Evolutionary conservation across 2,888 invertebrate species (phyloP).

Genomic region (Lepas anatifera): DNA sequence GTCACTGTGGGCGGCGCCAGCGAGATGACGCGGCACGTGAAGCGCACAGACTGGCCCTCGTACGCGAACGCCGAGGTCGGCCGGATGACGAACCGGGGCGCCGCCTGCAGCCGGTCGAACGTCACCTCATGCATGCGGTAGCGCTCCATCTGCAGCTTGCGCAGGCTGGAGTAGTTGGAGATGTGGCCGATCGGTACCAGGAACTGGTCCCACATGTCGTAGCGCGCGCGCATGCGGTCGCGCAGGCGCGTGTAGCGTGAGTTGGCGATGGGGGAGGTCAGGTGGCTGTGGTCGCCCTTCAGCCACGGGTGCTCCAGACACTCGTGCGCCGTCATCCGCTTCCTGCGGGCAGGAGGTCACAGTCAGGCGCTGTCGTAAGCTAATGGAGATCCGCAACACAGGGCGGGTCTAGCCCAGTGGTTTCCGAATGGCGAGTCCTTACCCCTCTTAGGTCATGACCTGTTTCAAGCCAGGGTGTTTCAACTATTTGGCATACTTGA

Average conservation of each 20-base stretch:
- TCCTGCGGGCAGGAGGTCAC: slow-evolving; percentile 51
- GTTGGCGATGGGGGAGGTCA: slow-evolving; percentile 64
- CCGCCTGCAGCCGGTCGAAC: slow-evolving; percentile 94
- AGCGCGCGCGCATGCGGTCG: slow-evolving; percentile 71
- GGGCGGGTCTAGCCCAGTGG: too few relatives aligned
- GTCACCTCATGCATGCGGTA: slow-evolving; percentile 92
- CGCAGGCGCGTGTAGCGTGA: slow-evolving; percentile 75
- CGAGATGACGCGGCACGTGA: slow-evolving; percentile 93
- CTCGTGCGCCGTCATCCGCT: slow-evolving; percentile 97
- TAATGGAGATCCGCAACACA: too few relatives aligned
- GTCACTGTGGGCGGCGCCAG: slow-evolving; percentile 86
- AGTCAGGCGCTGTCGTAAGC: too few relatives aligned
- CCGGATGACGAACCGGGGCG: slow-evolving; percentile 93
- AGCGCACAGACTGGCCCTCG: slow-evolving; percentile 94
- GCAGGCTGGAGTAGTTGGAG: slow-evolving; percentile 91
- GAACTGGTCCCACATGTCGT: slow-evolving; percentile 68
- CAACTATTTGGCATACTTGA: too few relatives aligned
- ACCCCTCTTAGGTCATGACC: too few relatives aligned
- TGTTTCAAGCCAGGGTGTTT: too few relatives aligned
- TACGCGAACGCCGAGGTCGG: slow-evolving; percentile 91
- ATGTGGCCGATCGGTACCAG: slow-evolving; percentile 88
- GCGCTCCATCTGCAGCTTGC: slow-evolving; percentile 89
- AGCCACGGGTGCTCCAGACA: slow-evolving; percentile 92
- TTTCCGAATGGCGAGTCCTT: too few relatives aligned
- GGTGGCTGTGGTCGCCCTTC: slow-evolving; percentile 64